Percentiles rank a stretch among this genome's conserved stretches.
Evolutionary conservation across 2,797 vertebrate genomes (phyloP).

Genomic region (Echiichthys vipera): DNA sequence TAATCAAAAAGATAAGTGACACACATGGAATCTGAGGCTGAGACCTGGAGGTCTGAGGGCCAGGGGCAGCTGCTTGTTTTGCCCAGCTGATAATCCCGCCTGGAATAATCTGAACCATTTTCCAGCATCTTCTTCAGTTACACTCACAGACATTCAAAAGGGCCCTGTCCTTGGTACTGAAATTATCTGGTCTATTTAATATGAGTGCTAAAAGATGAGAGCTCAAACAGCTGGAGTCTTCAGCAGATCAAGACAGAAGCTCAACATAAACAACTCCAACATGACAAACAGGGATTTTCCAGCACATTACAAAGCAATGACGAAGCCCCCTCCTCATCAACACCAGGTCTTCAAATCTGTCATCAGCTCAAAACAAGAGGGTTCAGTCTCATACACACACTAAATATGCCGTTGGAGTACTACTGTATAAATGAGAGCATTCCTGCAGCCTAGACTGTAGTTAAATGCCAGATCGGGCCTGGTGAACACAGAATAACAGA

Average conservation of each 20-base stretch:
- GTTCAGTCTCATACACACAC: constrained; percentile 27
- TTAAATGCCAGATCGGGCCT: constrained; percentile 57
- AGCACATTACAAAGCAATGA: constrained; percentile 51
- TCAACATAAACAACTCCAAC: constrained; percentile 26
- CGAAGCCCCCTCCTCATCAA: constrained; percentile 33
- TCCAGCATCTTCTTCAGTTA: constrained; percentile 8
- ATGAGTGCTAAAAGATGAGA: constrained; percentile 28
- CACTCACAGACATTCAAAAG: background rate
- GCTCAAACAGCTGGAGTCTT: constrained; percentile 18
- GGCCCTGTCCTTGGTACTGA: constrained; percentile 81
- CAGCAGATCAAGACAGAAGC: constrained; percentile 2
- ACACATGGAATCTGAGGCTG: background rate
- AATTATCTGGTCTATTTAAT: constrained; percentile 49
- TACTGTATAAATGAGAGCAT: constrained; percentile 54
- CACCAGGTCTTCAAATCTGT: constrained; percentile 63
- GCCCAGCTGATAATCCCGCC: background rate
- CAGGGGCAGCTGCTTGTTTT: background rate
- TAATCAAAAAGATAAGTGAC: background rate
- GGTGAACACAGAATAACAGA: constrained; percentile 67
- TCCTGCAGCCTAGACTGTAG: constrained; percentile 54
- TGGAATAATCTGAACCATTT: background rate
- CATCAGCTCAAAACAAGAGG: constrained; percentile 61
- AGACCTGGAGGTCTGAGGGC: background rate
- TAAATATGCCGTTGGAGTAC: constrained; percentile 26
- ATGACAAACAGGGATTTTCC: constrained; percentile 29